phyloP scores from a whole-genome alignment of 2,888 invertebrate species.

The Nomada hirtipes region DNA sequence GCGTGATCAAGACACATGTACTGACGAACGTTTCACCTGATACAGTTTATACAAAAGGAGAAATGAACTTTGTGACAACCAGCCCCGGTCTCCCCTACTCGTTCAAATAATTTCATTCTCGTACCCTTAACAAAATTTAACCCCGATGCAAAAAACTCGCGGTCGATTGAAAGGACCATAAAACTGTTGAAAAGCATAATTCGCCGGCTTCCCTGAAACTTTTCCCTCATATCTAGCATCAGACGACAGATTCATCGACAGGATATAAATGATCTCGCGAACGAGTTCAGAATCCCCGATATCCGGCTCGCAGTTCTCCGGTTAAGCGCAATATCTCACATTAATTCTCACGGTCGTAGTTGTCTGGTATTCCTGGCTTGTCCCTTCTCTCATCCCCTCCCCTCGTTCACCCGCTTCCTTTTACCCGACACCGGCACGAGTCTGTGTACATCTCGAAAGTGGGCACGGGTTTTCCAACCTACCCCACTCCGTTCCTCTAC shows the following conservation, averaged over 20 bases:
- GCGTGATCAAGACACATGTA: too few relatives aligned
- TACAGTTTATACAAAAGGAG: too few relatives aligned
- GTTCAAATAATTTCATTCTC: too few relatives aligned
- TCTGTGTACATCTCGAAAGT: conserved; percentile 58
- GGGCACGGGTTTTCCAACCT: conserved; percentile 48
- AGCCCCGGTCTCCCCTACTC: too few relatives aligned
- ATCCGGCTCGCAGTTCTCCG: conserved; percentile 25
- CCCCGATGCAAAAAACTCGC: too few relatives aligned
- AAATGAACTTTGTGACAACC: too few relatives aligned
- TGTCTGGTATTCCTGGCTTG: conserved; percentile 45
- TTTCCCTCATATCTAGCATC: neutral
- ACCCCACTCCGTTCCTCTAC: neutral
- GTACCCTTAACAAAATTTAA: too few relatives aligned
- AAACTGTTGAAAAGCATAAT: neutral
- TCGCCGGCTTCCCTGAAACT: neutral
- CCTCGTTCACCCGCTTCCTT: conserved; percentile 24
- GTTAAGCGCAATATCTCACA: conserved; percentile 51
- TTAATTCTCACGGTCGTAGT: conserved; percentile 57
- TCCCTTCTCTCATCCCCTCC: conserved; percentile 41
- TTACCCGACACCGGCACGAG: conserved; percentile 47
- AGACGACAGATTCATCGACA: neutral
- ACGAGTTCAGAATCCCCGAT: conserved; percentile 20
- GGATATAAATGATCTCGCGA: conserved; percentile 20
- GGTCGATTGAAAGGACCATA: neutral
- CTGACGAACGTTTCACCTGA: too few relatives aligned